phyloP scores from a whole-genome alignment of 1,140 invertebrate genomes.

The Solenopsis fugax region DNA sequence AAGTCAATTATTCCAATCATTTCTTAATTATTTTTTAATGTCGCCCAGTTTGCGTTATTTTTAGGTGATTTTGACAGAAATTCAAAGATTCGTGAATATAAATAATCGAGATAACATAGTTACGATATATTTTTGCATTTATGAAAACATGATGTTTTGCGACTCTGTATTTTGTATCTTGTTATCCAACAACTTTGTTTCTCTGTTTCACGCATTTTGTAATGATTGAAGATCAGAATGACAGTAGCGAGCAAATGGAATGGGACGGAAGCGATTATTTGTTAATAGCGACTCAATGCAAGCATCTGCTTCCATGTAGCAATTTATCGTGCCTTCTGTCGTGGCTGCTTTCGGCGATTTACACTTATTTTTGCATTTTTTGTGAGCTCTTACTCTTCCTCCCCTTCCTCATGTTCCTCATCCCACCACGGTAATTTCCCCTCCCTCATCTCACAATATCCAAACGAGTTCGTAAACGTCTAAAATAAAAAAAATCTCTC shows the following conservation, averaged over 20 bases:
- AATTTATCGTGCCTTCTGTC: slow-evolving; percentile 85
- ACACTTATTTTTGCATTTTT: slow-evolving; percentile 84
- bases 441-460: slow-evolving; percentile 40
- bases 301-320: slow-evolving; percentile 81
- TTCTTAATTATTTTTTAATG: background rate
- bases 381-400: slow-evolving; percentile 43
- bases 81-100: background rate
- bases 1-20: background rate
- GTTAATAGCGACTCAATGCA: slow-evolving; percentile 48
- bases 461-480: slow-evolving; percentile 59
- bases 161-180: background rate
- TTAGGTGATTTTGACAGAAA: background rate
- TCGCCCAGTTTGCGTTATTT: background rate
- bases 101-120: background rate
- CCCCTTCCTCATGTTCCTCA: background rate
- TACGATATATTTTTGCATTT: background rate
- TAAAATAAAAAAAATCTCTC: slow-evolving; percentile 72
- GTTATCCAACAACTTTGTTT: background rate
- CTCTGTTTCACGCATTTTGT: background rate
- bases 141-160: background rate
- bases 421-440: background rate
- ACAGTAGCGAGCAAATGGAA: slow-evolving; percentile 6
- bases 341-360: slow-evolving; percentile 83
- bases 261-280: slow-evolving; percentile 48
- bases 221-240: slow-evolving; percentile 35